Evolutionary conservation across 2,888 invertebrate species (phyloP).

Genomic region (Criorhina ranunculi): DNA sequence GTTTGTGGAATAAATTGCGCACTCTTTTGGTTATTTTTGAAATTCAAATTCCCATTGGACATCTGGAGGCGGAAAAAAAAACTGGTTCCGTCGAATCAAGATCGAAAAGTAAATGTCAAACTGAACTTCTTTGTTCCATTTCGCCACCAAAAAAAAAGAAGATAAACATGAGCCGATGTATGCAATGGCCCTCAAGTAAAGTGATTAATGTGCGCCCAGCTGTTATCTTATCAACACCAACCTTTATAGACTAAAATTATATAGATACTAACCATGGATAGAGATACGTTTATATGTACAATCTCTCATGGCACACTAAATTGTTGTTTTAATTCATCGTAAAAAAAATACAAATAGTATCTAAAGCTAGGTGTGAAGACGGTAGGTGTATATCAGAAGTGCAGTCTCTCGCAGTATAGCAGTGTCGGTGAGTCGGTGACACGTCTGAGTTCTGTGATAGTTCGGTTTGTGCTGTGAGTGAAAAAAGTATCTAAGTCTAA

Average conservation of each 20-base stretch:
- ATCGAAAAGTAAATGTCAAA: conserved; percentile 12
- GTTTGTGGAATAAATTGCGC: not conserved
- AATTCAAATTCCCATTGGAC: too few species aligned
- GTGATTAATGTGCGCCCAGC: not conserved
- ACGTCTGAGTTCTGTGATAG: conserved; percentile 1
- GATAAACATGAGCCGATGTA: conserved; percentile 22
- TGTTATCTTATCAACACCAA: conserved; percentile 40
- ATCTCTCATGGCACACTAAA: conserved; percentile 7
- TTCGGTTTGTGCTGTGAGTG: not conserved
- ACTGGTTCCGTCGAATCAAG: not conserved
- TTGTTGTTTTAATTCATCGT: not conserved
- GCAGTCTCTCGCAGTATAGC: conserved; percentile 47
- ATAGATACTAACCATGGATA: not conserved
- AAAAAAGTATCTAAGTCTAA: not conserved
- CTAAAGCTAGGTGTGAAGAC: not conserved
- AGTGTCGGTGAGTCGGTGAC: conserved; percentile 33
- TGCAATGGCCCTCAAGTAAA: conserved; percentile 5
- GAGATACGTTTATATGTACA: not conserved
- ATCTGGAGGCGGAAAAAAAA: not conserved
- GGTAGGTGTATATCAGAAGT: not conserved
- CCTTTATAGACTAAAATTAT: conserved; percentile 30
- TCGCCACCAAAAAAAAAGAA: not conserved
- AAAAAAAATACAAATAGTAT: not conserved
- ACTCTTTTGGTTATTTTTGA: not conserved
- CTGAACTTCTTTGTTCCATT: not conserved